Evolutionary conservation across 2,797 vertebrate genomes (phyloP).

Genomic region (Cossypha caffra): DNA sequence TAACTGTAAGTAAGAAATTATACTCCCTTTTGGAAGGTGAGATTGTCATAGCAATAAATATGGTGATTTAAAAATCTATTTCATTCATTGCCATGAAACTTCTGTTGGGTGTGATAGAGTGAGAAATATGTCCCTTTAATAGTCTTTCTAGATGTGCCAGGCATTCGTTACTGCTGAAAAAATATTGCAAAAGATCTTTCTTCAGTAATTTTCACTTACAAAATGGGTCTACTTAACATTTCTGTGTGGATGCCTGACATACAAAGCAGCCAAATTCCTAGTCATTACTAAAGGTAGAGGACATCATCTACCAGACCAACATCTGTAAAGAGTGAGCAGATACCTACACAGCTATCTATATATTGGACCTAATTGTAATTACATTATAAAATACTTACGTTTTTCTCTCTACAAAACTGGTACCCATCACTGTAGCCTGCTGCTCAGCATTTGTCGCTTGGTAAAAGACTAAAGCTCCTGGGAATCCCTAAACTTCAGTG

Average conservation of each 20-base stretch:
- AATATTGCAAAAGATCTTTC: not conserved
- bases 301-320: not conserved
- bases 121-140: not conserved
- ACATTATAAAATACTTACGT: not conserved
- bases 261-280: not conserved
- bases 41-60: not conserved
- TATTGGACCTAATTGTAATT: not conserved
- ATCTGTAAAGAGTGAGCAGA: not conserved
- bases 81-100: not conserved
- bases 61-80: not conserved
- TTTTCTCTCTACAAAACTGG: not conserved
- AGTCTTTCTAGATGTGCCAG: not conserved
- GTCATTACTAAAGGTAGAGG: not conserved
- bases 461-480: not conserved
- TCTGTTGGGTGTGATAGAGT: not conserved
- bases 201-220: slow-evolving; percentile 29
- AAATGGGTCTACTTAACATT: not conserved
- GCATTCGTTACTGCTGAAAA: not conserved
- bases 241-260: not conserved
- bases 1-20: not conserved
- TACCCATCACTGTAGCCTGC: not conserved
- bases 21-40: not conserved
- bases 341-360: not conserved
- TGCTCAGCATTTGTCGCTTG: not conserved
- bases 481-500: not conserved